These are phyloP conservation scores for Oxygymnocypris stewartii DNA, from an alignment of 2,113 vertebrate species.

Conservation along the genomic window DNA sequence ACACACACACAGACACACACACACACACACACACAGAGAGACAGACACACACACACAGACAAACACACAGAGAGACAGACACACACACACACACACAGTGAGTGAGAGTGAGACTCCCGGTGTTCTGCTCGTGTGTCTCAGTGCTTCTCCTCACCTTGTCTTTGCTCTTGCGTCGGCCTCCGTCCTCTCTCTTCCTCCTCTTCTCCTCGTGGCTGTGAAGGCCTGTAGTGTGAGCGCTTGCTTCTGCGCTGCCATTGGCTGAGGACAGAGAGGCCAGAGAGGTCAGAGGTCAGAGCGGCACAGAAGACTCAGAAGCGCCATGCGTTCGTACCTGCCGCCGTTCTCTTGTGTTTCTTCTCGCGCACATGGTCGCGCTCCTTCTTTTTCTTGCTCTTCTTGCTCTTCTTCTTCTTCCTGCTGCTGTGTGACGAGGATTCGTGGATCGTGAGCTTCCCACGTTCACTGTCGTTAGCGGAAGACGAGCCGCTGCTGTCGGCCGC, in stretches of 20 bases:
- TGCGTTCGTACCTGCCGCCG: background rate
- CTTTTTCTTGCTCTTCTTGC: constrained; percentile 97
- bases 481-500: constrained; percentile 80
- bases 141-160: constrained; percentile 65
- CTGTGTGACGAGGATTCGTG: constrained; percentile 84
- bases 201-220: constrained; percentile 69
- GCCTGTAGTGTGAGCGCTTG: constrained; percentile 68
- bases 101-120: background rate
- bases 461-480: constrained; percentile 87
- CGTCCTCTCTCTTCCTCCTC: constrained; percentile 85
- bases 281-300: constrained; percentile 45
- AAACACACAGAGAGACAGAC: background rate
- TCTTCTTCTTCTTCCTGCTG: constrained; percentile 93
- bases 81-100: too few species aligned
- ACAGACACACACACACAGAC: too few species aligned
- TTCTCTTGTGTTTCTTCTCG: constrained; percentile 78
- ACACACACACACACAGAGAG: background rate
- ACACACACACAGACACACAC: background rate
- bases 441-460: constrained; percentile 90
- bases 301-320: background rate
- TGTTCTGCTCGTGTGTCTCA: background rate
- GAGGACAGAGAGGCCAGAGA: constrained; percentile 61
- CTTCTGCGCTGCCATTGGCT: constrained; percentile 70
- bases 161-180: constrained; percentile 88
- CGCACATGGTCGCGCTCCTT: constrained; percentile 88